A percentile compares a stretch with the other conserved stretches of the same genome.
Evolutionary conservation across 1,140 invertebrate genomes (phyloP).

Genomic region (Chironomus tepperi): DNA sequence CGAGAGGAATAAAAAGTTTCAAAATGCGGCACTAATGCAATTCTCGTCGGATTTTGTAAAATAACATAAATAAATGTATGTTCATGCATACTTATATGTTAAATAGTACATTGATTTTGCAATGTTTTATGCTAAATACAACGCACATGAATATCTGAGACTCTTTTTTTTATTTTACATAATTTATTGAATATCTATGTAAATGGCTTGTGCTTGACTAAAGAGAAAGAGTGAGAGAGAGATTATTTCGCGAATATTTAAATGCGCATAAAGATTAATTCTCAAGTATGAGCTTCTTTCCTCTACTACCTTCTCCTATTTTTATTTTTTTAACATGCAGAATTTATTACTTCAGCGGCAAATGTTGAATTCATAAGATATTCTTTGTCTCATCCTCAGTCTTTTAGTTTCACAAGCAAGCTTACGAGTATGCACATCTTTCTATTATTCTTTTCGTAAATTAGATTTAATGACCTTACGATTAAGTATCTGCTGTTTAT

Average conservation of each 20-base stretch:
- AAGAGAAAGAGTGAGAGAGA: too few species aligned
- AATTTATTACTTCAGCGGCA: conserved; percentile 2
- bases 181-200: conserved; percentile 9
- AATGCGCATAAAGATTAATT: conserved; percentile 4
- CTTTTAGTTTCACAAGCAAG: too few species aligned
- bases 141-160: conserved; percentile 1
- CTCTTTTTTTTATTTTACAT: conserved; percentile 3
- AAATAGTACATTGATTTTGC: conserved; percentile 13
- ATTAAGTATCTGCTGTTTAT: background rate
- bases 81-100: background rate
- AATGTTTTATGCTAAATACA: conserved; percentile 9
- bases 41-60: background rate
- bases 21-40: conserved; percentile 7
- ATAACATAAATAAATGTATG: conserved; percentile 4
- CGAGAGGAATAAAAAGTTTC: background rate
- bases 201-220: background rate
- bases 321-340: background rate
- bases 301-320: background rate
- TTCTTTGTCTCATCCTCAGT: background rate
- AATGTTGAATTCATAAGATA: conserved; percentile 8
- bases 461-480: background rate
- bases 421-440: background rate
- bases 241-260: background rate
- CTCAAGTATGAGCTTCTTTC: background rate
- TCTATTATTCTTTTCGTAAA: background rate